phyloP scores from a whole-genome alignment of 1,140 invertebrate species.

The Rhopalosiphum padi region DNA sequence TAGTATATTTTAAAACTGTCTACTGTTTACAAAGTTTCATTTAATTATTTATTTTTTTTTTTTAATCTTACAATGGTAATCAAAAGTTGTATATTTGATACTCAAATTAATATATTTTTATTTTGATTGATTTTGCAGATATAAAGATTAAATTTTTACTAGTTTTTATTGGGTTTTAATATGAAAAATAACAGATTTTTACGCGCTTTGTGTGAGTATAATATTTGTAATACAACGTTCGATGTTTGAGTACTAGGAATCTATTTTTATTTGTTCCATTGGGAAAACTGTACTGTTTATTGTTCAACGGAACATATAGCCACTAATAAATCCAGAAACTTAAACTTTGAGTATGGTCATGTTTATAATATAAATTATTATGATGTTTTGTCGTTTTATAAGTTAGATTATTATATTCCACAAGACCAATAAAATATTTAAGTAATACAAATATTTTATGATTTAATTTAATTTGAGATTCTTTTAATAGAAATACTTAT shows the following conservation, averaged over 20 bases:
- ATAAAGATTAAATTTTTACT: not conserved
- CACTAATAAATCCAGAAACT: slow-evolving; percentile 33
- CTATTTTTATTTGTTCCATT: not conserved
- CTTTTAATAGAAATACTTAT: not conserved
- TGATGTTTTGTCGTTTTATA: slow-evolving; percentile 2
- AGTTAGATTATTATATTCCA: no score
- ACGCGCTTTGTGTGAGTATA: not conserved
- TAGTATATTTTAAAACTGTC: not conserved
- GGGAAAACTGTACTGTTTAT: not conserved
- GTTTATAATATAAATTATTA: not conserved
- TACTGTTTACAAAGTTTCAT: not conserved
- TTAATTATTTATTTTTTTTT: not conserved
- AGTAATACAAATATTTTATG: not conserved
- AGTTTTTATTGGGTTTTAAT: not conserved
- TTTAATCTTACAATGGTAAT: not conserved
- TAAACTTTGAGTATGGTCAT: not conserved
- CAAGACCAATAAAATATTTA: not conserved
- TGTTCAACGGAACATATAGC: not conserved
- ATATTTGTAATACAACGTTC: not conserved
- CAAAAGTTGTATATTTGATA: not conserved
- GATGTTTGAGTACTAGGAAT: not conserved
- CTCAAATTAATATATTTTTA: not conserved
- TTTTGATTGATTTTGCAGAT: not conserved
- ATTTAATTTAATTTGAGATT: not conserved
- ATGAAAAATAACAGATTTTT: not conserved